A percentile compares a stretch with the other conserved stretches of the same genome.
These are phyloP conservation scores for Bothrops jararaca DNA, from an alignment of 2,113 vertebrate species.

Conservation along the genomic window DNA sequence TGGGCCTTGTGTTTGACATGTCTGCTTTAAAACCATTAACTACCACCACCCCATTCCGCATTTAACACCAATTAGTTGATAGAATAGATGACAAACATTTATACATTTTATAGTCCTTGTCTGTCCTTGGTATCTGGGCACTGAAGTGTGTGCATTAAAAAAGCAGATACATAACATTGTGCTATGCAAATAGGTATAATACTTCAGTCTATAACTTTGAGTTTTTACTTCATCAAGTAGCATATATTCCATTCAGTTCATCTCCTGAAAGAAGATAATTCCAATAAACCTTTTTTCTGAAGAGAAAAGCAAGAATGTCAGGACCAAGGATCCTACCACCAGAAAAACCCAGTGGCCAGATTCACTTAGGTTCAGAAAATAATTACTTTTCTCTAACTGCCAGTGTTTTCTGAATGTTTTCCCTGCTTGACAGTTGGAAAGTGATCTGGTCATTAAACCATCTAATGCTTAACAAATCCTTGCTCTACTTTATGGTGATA, in stretches of 20 bases:
- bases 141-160: background rate
- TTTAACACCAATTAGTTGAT: background rate
- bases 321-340: background rate
- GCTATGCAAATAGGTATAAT: background rate
- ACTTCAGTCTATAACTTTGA: background rate
- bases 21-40: background rate
- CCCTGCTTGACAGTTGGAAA: background rate
- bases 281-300: background rate
- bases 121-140: background rate
- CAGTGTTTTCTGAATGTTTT: background rate
- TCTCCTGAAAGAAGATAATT: background rate
- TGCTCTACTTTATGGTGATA: background rate
- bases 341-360: fast-evolving
- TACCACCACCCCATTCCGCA: background rate
- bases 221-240: background rate
- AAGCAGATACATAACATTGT: background rate
- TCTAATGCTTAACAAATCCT: background rate
- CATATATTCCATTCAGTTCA: background rate
- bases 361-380: fast-evolving
- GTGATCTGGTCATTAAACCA: background rate
- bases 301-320: background rate
- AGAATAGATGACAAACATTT: background rate
- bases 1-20: too few species aligned
- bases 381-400: background rate
- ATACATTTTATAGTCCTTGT: background rate